A percentile compares a stretch with the other conserved stretches of the same genome.
These are phyloP conservation scores for Eudasyphora cyanicolor DNA, from an alignment of 2,888 invertebrate species.

Conservation along the genomic window DNA sequence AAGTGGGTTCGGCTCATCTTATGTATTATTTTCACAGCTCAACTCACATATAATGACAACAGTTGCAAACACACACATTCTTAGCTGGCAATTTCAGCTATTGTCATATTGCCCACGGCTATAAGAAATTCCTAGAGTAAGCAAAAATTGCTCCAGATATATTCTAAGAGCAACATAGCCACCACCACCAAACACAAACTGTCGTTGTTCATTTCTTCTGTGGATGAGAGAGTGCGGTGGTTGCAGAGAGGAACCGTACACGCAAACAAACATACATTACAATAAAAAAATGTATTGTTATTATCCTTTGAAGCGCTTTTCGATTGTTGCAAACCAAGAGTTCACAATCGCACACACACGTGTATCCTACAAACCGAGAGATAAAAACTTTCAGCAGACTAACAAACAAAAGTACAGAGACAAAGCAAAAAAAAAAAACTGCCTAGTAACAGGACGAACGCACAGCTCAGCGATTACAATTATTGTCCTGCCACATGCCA, in stretches of 20 bases:
- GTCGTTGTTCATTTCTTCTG: constrained; percentile 9
- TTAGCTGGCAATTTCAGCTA: constrained; percentile 8
- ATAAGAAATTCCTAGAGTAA: constrained; percentile 29
- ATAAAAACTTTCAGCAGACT: not conserved
- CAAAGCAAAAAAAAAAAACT: not conserved
- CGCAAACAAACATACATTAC: constrained; percentile 69
- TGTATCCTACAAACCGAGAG: not conserved
- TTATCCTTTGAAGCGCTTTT: constrained; percentile 76
- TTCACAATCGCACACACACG: not conserved
- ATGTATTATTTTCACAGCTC: constrained; percentile 55
- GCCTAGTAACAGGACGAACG: not conserved
- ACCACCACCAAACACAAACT: not conserved
- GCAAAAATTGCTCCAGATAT: constrained; percentile 39
- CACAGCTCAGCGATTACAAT: not conserved
- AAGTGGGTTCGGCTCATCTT: not conserved
- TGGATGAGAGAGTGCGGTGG: not conserved
- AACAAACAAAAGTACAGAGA: too few relatives aligned
- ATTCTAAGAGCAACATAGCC: constrained; percentile 15
- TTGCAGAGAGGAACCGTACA: constrained; percentile 18
- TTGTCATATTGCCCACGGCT: constrained; percentile 33
- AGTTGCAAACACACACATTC: constrained; percentile 27
- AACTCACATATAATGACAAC: constrained; percentile 48
- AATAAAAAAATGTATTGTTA: constrained; percentile 77
- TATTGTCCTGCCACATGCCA: not conserved
- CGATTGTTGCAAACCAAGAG: constrained; percentile 71